Base-by-base conservation (phyloP, 2,888 invertebrate species). In the Drosophila diplacantha region DNA sequence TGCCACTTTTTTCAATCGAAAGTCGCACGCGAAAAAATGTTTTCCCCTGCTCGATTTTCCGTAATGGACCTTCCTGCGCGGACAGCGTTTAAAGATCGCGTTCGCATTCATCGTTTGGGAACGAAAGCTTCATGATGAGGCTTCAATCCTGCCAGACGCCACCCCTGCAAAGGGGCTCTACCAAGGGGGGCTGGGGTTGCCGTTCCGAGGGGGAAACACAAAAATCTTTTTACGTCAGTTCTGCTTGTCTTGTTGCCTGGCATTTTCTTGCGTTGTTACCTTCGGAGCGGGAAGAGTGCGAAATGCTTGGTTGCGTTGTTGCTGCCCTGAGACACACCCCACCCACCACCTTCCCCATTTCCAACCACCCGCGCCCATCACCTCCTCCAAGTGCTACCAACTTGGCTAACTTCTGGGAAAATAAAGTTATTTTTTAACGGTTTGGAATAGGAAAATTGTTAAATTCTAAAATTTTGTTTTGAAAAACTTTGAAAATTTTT, bases 211-310 rank as follows among this genome's bases (percentile, higher is more conserved):
- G 57, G 60, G 35, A 60, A 55, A 41, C 62, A 65, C 69, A 75
- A 69, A 82, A 82, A 82, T 81, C 82, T 81, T 81, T 83, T 79
- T 74, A 81, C 78, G 74, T 83, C 82, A 83, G 82, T 81, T 83
- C 78, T 82, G 83, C 73, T 74, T 83, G 85, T 86, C 86, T 86
- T 86, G 81, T 76, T 84, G 85, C 83, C 81, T 86, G 85, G 85
- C 86, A 85, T 85, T 85, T 85, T 85, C 81, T 83, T 85, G 82
- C 85, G 81, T 85, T 84, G 83, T 81, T 82, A 81, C 76, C 78
- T 78, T 81, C 74, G 72, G 71, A 41, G 58, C 51, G 55, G 38
- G 61, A 71, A 62, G 69, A 64, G 69, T 67, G 68, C 73, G 75
- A 75, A 81, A 78, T 81, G 78, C 78, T 81, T 78, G 72, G 81